Evolutionary conservation across 2,797 vertebrate genomes (phyloP).

Genomic region (Pelobates cultripes): DNA sequence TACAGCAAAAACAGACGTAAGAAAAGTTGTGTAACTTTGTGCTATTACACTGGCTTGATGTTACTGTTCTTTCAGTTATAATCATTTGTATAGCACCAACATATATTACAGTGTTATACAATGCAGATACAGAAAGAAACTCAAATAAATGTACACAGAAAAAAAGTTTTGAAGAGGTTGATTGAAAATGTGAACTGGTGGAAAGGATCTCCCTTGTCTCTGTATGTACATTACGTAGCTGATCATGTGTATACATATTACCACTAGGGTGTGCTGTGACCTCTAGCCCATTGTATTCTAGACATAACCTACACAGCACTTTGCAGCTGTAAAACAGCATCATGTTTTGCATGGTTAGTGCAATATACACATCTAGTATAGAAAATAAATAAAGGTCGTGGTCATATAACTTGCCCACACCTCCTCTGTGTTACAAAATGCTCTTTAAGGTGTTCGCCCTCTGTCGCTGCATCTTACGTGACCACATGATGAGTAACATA

Average conservation of each 20-base stretch:
- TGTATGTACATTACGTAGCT: background rate
- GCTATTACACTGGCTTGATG: no score
- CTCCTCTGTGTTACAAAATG: slow-evolving; percentile 35
- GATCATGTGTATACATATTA: background rate
- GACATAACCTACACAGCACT: no score
- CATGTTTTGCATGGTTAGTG: slow-evolving; percentile 1
- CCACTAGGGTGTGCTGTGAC: slow-evolving; percentile 36
- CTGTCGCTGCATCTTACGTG: slow-evolving; percentile 13
- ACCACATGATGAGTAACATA: slow-evolving; percentile 37
- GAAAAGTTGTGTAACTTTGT: no score
- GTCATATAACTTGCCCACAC: slow-evolving; percentile 22
- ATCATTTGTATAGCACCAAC: no score
- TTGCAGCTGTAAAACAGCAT: background rate
- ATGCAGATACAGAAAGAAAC: no score
- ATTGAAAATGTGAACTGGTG: no score
- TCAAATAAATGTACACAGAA: no score
- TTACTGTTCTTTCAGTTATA: no score
- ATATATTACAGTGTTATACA: no score
- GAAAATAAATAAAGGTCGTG: slow-evolving; percentile 35
- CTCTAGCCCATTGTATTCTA: background rate
- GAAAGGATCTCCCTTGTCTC: no score
- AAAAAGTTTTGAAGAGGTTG: no score
- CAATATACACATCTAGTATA: slow-evolving; percentile 24
- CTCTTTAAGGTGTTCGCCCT: slow-evolving; percentile 36
- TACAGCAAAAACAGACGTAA: no score